These are phyloP conservation scores for Phyllopteryx taeniolatus DNA, from an alignment of 2,113 vertebrate species.

Conservation along the genomic window DNA sequence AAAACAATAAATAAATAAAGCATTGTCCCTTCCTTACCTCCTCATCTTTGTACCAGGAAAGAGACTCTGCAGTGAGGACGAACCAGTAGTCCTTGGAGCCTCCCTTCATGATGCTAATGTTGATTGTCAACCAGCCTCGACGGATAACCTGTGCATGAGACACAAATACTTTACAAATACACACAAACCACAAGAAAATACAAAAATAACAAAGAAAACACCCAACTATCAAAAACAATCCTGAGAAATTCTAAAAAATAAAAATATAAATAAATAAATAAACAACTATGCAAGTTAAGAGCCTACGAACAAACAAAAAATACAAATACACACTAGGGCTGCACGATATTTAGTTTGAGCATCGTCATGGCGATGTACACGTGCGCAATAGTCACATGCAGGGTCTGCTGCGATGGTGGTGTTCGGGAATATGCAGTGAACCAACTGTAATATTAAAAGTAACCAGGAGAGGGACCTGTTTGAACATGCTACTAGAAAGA, in stretches of 20 bases:
- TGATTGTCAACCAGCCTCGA: conserved; percentile 93
- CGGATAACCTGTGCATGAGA: conserved; percentile 83
- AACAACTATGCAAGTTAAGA: conserved; percentile 2
- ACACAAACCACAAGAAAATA: neutral
- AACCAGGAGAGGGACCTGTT: too few species aligned
- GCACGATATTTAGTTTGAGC: too few species aligned
- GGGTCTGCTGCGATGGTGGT: too few species aligned
- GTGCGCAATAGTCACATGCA: too few species aligned
- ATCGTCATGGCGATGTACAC: too few species aligned
- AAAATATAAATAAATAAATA: neutral
- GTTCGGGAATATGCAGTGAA: too few species aligned
- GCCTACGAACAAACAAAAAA: too few species aligned
- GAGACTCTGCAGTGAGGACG: conserved; percentile 89
- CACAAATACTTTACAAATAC: conserved; percentile 17
- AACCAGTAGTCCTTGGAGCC: conserved; percentile 99
- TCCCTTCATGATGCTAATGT: conserved; percentile 98
- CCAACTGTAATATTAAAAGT: too few species aligned
- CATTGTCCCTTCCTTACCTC: conserved; percentile 75
- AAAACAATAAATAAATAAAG: too few species aligned
- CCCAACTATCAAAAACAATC: neutral
- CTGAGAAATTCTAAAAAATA: neutral
- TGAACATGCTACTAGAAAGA: too few species aligned
- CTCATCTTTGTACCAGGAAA: conserved; percentile 98
- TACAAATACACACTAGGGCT: too few species aligned
- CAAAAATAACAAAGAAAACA: neutral